These are phyloP conservation scores for Torymus texanus DNA, from an alignment of 2,888 invertebrate species.

Conservation along the genomic window DNA sequence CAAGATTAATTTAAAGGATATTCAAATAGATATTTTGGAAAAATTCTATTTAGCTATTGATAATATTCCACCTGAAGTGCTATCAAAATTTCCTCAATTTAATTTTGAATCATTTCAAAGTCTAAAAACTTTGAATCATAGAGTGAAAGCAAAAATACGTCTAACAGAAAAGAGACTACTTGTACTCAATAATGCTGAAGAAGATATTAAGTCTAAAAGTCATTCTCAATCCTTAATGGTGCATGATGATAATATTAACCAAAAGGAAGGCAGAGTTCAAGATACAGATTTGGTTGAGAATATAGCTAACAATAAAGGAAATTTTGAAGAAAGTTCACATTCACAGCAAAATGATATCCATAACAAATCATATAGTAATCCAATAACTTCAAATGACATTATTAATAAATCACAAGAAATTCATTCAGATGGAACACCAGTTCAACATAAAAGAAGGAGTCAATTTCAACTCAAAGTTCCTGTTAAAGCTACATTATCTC, in stretches of 20 bases:
- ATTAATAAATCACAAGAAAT: too few relatives aligned
- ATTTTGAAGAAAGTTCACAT: neutral
- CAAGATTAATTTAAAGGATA: slow-evolving; percentile 73
- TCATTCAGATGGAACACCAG: slow-evolving; percentile 1
- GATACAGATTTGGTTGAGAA: too few relatives aligned
- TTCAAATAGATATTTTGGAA: slow-evolving; percentile 80
- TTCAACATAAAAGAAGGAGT: slow-evolving; percentile 58
- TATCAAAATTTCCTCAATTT: slow-evolving; percentile 80
- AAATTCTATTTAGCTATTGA: slow-evolving; percentile 80
- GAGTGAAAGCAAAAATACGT: slow-evolving; percentile 78
- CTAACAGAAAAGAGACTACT: slow-evolving; percentile 67
- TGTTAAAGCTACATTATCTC: slow-evolving; percentile 64
- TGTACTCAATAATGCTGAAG: neutral
- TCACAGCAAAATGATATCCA: too few relatives aligned
- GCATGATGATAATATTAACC: neutral
- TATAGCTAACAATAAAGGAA: slow-evolving; percentile 1
- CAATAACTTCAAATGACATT: too few relatives aligned
- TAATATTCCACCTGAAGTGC: slow-evolving; percentile 80
- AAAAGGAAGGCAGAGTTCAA: neutral
- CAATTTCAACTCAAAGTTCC: slow-evolving; percentile 69
- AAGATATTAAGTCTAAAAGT: slow-evolving; percentile 23
- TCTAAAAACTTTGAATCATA: slow-evolving; percentile 78
- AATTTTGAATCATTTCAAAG: slow-evolving; percentile 77
- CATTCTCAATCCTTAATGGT: neutral
- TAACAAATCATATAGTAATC: too few relatives aligned